Evolutionary conservation across 2,797 vertebrate genomes (phyloP), one percentile per base, ranked within the genome.

Genomic region (Paratrypauchen microcephalus): DNA sequence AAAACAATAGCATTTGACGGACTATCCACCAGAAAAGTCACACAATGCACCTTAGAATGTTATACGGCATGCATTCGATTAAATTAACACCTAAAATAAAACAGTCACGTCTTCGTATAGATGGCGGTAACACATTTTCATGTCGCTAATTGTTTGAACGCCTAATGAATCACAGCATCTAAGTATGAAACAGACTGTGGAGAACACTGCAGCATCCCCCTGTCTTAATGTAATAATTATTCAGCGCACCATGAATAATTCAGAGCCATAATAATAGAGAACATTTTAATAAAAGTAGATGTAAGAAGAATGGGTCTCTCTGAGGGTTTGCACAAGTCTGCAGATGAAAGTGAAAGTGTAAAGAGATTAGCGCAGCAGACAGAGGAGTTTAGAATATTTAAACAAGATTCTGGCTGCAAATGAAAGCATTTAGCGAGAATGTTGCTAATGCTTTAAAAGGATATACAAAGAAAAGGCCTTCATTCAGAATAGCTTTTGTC

Each of bases 171-270:
- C 19, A 16, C 36, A 26, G 21, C 39, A 15, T 6, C n/a, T 2
- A 45, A 18, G 1, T 45, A 45, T 4, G 41, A 45, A 45, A 7
- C 39, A 5, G 41, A n/a, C 13, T 18, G 4, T 21, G 12, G n/a
- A 45, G 16, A 32, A 39, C 36, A 15, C 60, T 21, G 21, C 13
- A 2, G n/a, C 36, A 21, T 41, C 47, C 41, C 32, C 16, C 13
- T 16, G 12, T 23, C 32, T 41, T 41, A 62, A 4, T 47, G 61
- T 21, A 48, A 64, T 19, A 64, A 64, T 21, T 62, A 45, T 48
- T 64, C 62, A 24, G 50, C 18, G 16, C 28, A 55, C 30, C 6
- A 23, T 66, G 30, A 55, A 54, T 66, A 55, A 36, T 66, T 74
- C 21, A 52, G 41, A 21, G 24, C 19, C 55, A 1, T 52, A 36